Evolutionary conservation across 2,797 vertebrate genomes (phyloP).

Genomic region (Amazona finschi): DNA sequence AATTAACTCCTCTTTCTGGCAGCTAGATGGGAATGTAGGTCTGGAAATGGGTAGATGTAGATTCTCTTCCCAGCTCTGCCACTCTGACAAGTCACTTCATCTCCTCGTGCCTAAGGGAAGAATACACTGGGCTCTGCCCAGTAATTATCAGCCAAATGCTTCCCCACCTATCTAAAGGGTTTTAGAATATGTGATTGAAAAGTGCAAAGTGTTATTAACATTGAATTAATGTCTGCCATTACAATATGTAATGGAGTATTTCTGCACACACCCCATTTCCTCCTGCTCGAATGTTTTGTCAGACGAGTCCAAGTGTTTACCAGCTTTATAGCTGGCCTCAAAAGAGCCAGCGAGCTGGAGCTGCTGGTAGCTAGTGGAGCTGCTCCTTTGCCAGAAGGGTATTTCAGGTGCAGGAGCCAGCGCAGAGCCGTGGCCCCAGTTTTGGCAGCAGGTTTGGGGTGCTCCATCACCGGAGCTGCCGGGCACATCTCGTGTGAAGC

Average conservation of each 20-base stretch:
- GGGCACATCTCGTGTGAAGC: neutral
- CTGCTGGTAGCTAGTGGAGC: neutral
- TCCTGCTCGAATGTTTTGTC: conserved; percentile 39
- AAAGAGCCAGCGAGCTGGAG: neutral
- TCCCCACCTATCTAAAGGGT: conserved; percentile 51
- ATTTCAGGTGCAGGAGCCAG: neutral
- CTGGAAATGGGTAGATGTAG: conserved; percentile 14
- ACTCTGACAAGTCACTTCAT: conserved; percentile 57
- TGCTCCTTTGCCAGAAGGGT: neutral
- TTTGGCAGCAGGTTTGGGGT: neutral
- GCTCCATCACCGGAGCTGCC: fast-evolving
- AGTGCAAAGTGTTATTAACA: conserved; percentile 63
- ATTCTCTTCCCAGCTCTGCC: conserved; percentile 37
- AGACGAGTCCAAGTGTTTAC: conserved; percentile 54
- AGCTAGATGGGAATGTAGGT: conserved; percentile 51
- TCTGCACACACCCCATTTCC: conserved; percentile 52
- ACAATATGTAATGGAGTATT: conserved; percentile 57
- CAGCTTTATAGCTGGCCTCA: conserved; percentile 5
- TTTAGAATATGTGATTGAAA: conserved; percentile 58
- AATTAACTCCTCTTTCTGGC: conserved; percentile 55
- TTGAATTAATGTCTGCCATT: conserved; percentile 66
- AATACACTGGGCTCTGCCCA: conserved; percentile 51
- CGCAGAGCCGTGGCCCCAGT: neutral
- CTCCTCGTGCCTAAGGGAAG: conserved; percentile 43
- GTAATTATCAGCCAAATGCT: conserved; percentile 56